A percentile compares a stretch with the other conserved stretches of the same genome.
Evolutionary conservation across 2,113 vertebrate species (phyloP).

Genomic region (Perca flavescens): DNA sequence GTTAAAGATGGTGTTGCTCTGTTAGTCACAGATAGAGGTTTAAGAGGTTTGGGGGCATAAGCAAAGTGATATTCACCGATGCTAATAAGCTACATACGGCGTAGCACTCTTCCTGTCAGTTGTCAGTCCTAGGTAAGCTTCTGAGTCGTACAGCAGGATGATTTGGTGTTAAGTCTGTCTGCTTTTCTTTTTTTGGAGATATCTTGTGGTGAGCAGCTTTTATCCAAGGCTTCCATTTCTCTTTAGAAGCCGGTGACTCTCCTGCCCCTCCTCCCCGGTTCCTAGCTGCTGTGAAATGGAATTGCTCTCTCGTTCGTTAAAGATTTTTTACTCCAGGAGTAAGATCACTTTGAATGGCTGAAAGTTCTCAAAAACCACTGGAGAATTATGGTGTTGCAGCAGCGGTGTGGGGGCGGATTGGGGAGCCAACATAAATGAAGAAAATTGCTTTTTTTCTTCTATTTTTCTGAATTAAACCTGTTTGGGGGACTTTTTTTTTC

Average conservation of each 20-base stretch:
- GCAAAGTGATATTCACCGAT: constrained; percentile 67
- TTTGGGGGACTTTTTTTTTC: constrained; percentile 42
- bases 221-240: constrained; percentile 78
- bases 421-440: constrained; percentile 57
- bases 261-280: constrained; percentile 63
- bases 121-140: constrained; percentile 75
- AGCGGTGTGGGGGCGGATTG: constrained; percentile 23
- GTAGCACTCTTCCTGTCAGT: constrained; percentile 56
- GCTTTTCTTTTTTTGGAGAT: constrained; percentile 56
- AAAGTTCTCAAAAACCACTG: constrained; percentile 73
- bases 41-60: constrained; percentile 44
- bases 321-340: constrained; percentile 73
- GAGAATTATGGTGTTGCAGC: constrained; percentile 52
- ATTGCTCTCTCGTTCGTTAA: constrained; percentile 83
- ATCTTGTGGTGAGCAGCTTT: constrained; percentile 77
- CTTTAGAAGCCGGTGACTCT: constrained; percentile 74
- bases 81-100: constrained; percentile 62
- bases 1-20: constrained; percentile 40
- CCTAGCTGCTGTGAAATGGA: constrained; percentile 81
- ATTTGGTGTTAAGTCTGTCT: constrained; percentile 80
- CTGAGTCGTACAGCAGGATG: constrained; percentile 68
- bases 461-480: constrained; percentile 65
- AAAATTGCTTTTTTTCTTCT: constrained; percentile 56
- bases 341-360: constrained; percentile 72
- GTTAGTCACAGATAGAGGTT: constrained; percentile 51